A percentile compares a stretch with the other conserved stretches of the same genome.
phyloP scores from a whole-genome alignment of 2,888 invertebrate species.

The Tribolium freemani region DNA sequence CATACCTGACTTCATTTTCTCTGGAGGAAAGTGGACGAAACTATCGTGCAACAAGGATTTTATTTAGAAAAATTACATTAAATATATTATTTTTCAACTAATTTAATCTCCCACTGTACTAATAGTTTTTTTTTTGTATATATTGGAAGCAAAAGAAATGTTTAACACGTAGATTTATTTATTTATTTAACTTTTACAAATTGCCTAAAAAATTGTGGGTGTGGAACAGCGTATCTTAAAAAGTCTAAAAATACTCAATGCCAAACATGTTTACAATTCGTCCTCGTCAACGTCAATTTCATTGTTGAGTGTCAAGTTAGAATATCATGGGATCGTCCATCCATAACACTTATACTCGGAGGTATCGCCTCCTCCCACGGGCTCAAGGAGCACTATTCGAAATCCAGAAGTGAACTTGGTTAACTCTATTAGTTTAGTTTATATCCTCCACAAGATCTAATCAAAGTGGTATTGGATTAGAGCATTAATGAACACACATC shows the following conservation, averaged over 20 bases:
- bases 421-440: slow-evolving; percentile 37
- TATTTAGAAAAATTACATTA: too few relatives aligned
- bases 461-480: slow-evolving; percentile 39
- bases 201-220: background rate
- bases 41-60: too few relatives aligned
- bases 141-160: background rate
- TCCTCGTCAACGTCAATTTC: background rate
- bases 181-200: slow-evolving; percentile 16
- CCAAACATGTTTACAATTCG: background rate
- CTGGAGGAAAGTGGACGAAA: too few relatives aligned
- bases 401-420: slow-evolving; percentile 35
- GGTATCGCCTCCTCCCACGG: background rate
- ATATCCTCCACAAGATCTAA: slow-evolving; percentile 37
- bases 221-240: background rate
- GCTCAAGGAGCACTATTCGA: slow-evolving; percentile 9
- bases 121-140: too few relatives aligned
- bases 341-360: background rate
- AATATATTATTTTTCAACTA: too few relatives aligned
- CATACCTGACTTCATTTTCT: too few relatives aligned
- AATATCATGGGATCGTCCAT: slow-evolving; percentile 1
- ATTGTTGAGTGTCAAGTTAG: background rate
- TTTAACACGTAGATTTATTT: too few relatives aligned
- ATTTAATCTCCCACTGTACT: too few relatives aligned
- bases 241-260: background rate
- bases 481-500: slow-evolving; percentile 35